Conservation (phyloP, 2,888 invertebrate genomes). For the Aleiodes leptofemur region DNA sequence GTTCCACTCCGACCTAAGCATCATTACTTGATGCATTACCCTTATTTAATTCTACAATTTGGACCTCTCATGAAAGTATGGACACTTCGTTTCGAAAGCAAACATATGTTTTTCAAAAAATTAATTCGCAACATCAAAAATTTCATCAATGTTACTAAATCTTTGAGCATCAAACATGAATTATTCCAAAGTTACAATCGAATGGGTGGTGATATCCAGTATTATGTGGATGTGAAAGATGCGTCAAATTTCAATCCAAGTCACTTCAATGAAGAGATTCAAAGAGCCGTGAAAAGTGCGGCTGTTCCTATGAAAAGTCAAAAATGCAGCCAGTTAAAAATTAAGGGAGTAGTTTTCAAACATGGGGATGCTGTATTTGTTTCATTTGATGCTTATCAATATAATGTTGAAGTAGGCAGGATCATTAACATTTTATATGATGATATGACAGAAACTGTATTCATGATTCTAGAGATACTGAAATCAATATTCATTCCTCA, state of each 20-base stretch:
- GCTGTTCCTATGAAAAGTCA: constrained; percentile 18
- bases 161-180: constrained; percentile 49
- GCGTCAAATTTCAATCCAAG: constrained; percentile 5
- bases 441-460: constrained; percentile 21
- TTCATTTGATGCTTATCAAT: constrained; percentile 44
- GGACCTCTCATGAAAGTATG: constrained; percentile 52
- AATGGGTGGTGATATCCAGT: constrained; percentile 40
- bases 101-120: constrained; percentile 57
- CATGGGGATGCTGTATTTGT: constrained; percentile 44
- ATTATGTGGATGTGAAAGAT: constrained; percentile 30
- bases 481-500: constrained; percentile 40
- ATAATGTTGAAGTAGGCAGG: constrained; percentile 46
- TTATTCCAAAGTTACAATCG: constrained; percentile 47
- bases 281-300: constrained; percentile 30
- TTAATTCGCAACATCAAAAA: constrained; percentile 46
- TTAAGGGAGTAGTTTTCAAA: constrained; percentile 38
- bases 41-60: constrained; percentile 47
- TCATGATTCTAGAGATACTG: constrained; percentile 43
- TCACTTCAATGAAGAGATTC: constrained; percentile 35
- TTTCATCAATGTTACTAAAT: constrained; percentile 51
- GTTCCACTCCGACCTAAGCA: constrained; percentile 50
- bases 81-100: constrained; percentile 55
- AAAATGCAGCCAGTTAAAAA: constrained; percentile 39
- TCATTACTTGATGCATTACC: constrained; percentile 50
- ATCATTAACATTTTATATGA: constrained; percentile 39